These are phyloP conservation scores for Miichthys miiuy DNA, from an alignment of 2,797 vertebrate genomes.

Conservation along the genomic window DNA sequence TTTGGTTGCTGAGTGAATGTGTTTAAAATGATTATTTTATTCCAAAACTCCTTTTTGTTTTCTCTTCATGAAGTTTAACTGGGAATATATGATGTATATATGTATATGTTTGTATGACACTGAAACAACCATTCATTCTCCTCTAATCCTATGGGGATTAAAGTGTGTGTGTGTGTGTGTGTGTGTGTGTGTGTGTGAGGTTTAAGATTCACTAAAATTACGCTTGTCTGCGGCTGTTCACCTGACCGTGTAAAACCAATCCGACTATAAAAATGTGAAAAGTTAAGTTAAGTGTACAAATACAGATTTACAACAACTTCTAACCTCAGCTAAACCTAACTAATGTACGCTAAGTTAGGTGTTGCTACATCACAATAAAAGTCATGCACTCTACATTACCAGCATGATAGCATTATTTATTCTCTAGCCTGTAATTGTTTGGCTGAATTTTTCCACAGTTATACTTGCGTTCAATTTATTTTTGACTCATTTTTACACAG, in stretches of 20 bases:
- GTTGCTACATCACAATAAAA: constrained; percentile 8
- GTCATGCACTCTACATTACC: background rate
- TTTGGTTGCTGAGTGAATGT: background rate
- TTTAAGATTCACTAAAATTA: constrained; percentile 1
- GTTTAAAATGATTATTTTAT: background rate
- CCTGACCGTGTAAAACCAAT: background rate
- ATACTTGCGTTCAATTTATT: constrained; percentile 15
- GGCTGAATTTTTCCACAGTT: rapidly evolving
- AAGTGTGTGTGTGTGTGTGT: background rate
- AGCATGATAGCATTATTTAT: background rate
- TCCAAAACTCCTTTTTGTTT: background rate
- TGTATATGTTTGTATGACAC: background rate
- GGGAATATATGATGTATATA: background rate
- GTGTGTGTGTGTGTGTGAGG: background rate
- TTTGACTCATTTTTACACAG: constrained; percentile 11
- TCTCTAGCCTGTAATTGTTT: background rate
- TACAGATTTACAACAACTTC: background rate
- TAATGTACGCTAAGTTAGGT: background rate
- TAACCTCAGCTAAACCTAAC: background rate
- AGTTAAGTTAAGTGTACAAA: background rate
- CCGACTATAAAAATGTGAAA: background rate
- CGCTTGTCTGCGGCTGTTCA: background rate
- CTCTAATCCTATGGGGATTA: background rate
- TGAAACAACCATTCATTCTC: background rate
- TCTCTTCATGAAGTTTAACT: background rate